These are phyloP conservation scores for Zeugodacus cucurbitae DNA, from an alignment of 1,140 invertebrate genomes.

Conservation along the genomic window DNA sequence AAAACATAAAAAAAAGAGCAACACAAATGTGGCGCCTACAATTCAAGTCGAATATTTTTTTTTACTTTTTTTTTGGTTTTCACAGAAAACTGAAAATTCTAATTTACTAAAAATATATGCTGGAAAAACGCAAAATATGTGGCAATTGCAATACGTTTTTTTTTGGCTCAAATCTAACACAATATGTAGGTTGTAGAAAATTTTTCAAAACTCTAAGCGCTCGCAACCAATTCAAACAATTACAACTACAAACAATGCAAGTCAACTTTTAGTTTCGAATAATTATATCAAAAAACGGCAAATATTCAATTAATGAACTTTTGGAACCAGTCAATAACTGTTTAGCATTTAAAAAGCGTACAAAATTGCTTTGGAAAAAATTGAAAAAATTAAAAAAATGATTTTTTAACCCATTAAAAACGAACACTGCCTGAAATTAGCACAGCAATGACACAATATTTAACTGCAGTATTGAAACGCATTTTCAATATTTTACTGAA, in stretches of 20 bases:
- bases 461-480: neutral
- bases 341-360: neutral
- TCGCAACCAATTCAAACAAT: neutral
- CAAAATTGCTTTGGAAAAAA: neutral
- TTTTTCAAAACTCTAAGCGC: neutral
- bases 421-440: neutral
- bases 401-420: neutral
- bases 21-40: neutral
- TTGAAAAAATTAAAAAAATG: neutral
- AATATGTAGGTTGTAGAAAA: neutral
- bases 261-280: neutral
- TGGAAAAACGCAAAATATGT: neutral
- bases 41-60: neutral
- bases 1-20: neutral
- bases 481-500: neutral
- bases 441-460: neutral
- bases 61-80: neutral
- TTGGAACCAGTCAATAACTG: neutral
- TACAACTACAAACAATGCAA: conserved; percentile 32
- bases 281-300: conserved; percentile 11
- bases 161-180: neutral
- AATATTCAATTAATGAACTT: neutral
- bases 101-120: neutral
- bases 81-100: neutral
- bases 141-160: neutral